Base-by-base conservation (phyloP, 1,140 invertebrate species). In the Adelges cooleyi region DNA sequence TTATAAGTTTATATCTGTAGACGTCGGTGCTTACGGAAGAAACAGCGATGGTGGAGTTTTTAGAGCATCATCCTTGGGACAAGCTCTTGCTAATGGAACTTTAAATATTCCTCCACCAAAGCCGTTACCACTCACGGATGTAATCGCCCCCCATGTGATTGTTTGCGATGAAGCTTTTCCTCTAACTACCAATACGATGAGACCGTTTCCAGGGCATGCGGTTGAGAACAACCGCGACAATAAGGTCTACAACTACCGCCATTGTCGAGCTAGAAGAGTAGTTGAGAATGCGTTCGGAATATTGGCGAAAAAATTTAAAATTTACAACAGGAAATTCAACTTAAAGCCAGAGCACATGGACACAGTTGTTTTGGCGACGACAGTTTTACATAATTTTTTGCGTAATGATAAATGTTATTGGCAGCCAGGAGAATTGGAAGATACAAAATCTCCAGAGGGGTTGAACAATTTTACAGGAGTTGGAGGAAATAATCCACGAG, bases 271-370 rank as follows among this genome's bases (percentile, higher is more conserved):
- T 17, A 69, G 75, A 59, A 68, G 74, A 40, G 72, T 76, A 38
- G 71, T 78, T 1, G 77, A 80, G 70, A 79, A 77, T 70, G 71
- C 71, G 1, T 80, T 78, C 71, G 76, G 75, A 2, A 65, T 65
- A 29, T 8, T 65, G 22, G 40, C 56, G 0, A 25, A 48, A n/a
- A 65, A 46, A 6, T 48, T 48, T 33, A 65, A 29, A 48, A 65
- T 48, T 22, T 20, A 48, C 1, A 29, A 48, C 2, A 23, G 4
- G 0, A 49, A 48, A 49, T 40, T 59, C 42, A 27, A 18, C 15
- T 29, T 65, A 0, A 23, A 46, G n/a, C 40, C 40, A 44, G 59
- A 65, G n/a, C 1, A 25, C 15, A 65, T 46, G 40, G 59, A 23
- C 4, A 18, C 0, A 9, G 18, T 65, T 49, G 1, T 59, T 9